Evolutionary conservation across 2,797 vertebrate genomes (phyloP), one percentile per base, ranked within the genome.

Genomic region (Rhabdomys pumilio): DNA sequence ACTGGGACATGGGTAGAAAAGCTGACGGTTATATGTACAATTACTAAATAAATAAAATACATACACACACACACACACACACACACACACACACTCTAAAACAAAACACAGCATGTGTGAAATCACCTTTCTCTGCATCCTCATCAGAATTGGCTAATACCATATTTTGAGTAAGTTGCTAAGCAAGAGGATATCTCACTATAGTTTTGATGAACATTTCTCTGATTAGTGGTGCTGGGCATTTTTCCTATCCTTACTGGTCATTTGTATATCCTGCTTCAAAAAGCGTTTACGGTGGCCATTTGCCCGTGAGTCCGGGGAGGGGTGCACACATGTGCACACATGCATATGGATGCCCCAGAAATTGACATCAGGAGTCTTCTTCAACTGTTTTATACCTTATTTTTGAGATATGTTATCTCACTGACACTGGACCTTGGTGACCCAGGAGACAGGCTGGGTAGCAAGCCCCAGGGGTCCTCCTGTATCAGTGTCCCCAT

Each of bases 11-110:
- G n/a, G n/a, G 34, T 38, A 38, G n/a, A 72, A 72, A 72, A 3
- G n/a, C 17, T 7, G 17, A 38, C 8, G 3, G 34, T 72, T 72
- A 0, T 38, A n/a, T 0, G 3, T 3, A n/a, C 44, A 53, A 12
- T 11, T 19, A 44, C 80, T 41, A 61, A 84, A 50, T 15, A 82
- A 41, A 82, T 31, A 84, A 47, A 47, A 13, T 22, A 10, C 0
- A 38, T 2, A 38, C 38, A 38, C 0, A 53, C 6, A 9, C 3
- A 4, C 26, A 10, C 7, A 34, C 15, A 53, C 31, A n/a, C 41
- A 38, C 41, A 53, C 50, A 50, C 14, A 67, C 31, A 67, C 13
- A 53, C 14, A 79, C 3, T 22, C 26, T 17, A 65, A 50, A 15
- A 69, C 44, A 72, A 72, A 72, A 38, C 8, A 11, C 14, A 72